Evolutionary conservation across 2,113 vertebrate genomes (phyloP).

Genomic region (Glareola pratincola): DNA sequence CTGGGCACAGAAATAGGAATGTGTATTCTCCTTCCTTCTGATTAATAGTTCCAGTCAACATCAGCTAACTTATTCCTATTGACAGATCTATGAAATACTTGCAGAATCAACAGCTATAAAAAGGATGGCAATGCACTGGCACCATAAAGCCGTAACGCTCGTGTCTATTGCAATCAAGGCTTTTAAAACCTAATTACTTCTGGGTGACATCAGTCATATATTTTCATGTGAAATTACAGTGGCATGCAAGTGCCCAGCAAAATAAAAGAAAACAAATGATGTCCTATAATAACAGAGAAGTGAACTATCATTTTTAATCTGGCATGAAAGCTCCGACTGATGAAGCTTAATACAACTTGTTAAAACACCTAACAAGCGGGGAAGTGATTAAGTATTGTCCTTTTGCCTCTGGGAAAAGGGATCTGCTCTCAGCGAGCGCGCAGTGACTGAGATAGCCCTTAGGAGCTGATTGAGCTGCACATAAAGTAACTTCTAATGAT

Average conservation of each 20-base stretch:
- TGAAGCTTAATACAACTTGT: constrained; percentile 69
- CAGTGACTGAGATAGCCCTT: constrained; percentile 45
- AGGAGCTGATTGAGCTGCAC: constrained; percentile 52
- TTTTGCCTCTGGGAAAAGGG: constrained; percentile 58
- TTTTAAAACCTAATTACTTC: constrained; percentile 74
- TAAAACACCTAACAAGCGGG: constrained; percentile 68
- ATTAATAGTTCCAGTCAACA: constrained; percentile 62
- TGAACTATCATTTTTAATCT: constrained; percentile 68
- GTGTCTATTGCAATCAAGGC: constrained; percentile 64
- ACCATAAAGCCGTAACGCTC: constrained; percentile 48
- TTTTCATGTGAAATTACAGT: constrained; percentile 61
- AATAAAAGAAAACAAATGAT: constrained; percentile 70
- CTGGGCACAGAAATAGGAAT: background rate
- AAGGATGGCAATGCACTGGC: constrained; percentile 2
- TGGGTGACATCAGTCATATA: constrained; percentile 68
- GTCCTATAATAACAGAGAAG: constrained; percentile 48
- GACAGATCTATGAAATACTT: constrained; percentile 70
- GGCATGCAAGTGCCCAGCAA: constrained; percentile 46
- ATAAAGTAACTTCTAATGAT: constrained; percentile 64
- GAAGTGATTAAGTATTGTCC: constrained; percentile 64
- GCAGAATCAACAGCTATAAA: constrained; percentile 65
- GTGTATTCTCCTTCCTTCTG: constrained; percentile 19
- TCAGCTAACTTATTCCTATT: constrained; percentile 64
- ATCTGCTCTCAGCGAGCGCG: constrained; percentile 14
- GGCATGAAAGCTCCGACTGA: constrained; percentile 44